Percentiles rank a stretch among this genome's conserved stretches.
These are phyloP conservation scores for Lissonota sp. DNA, from an alignment of 2,888 invertebrate genomes.

Conservation along the genomic window DNA sequence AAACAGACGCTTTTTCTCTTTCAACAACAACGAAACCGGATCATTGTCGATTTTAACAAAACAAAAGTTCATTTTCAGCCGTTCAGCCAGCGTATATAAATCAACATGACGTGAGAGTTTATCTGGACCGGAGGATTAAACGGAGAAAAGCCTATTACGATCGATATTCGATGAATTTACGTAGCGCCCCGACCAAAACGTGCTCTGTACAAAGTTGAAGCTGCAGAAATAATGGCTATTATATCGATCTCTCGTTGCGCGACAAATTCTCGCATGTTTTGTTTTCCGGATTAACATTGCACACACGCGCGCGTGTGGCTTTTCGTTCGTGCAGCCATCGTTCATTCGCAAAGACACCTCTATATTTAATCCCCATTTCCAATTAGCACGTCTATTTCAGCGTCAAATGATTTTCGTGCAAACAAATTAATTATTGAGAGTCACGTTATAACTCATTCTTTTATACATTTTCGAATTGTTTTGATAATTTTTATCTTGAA, in stretches of 20 bases:
- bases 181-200: background rate
- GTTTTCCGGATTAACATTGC: background rate
- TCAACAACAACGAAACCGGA: conserved; percentile 14
- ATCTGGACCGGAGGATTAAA: conserved; percentile 31
- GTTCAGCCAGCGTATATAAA: background rate
- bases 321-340: no score
- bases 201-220: background rate
- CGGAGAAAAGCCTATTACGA: conserved; percentile 44
- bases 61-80: background rate
- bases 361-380: no score
- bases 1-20: background rate
- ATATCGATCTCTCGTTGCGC: conserved; percentile 45
- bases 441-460: no score
- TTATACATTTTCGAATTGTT: no score
- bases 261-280: conserved; percentile 7
- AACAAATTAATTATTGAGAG: no score
- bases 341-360: no score
- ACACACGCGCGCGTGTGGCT: no score
- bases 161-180: conserved; percentile 39
- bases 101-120: background rate
- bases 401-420: no score
- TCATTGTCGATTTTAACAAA: conserved; percentile 29
- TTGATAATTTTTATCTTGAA: no score
- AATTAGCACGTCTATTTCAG: no score
- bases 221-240: background rate